Evolutionary conservation across 2,113 vertebrate species (phyloP).

Genomic region (Carettochelys insculpta): DNA sequence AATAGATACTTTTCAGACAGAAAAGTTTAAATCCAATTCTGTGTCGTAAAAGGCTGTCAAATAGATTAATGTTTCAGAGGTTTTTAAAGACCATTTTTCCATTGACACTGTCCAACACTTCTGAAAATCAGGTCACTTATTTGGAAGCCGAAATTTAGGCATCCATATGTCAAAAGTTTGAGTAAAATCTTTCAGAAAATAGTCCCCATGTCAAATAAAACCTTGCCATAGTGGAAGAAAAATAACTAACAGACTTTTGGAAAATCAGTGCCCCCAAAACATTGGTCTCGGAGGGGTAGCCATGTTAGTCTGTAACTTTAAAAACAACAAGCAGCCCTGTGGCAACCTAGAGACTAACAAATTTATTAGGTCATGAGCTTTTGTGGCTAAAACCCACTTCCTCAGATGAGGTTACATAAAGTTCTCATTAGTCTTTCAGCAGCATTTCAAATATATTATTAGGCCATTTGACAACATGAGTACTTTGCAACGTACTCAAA

Average conservation of each 20-base stretch:
- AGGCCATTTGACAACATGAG: background rate
- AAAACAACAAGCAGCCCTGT: no score
- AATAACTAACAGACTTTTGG: background rate
- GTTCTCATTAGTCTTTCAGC: constrained; percentile 14
- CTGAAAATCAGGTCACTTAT: background rate
- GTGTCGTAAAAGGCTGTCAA: fast-evolving
- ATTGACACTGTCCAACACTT: background rate
- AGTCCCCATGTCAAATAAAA: background rate
- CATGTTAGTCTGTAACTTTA: no score
- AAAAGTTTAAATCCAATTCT: background rate
- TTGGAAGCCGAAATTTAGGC: background rate
- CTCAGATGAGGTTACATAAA: background rate
- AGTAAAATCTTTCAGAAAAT: background rate
- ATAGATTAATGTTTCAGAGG: background rate
- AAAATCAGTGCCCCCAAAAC: background rate
- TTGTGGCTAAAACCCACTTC: no score
- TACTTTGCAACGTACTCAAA: background rate
- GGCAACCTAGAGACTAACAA: no score
- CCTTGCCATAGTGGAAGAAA: background rate
- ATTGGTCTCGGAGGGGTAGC: no score
- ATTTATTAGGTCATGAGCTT: no score
- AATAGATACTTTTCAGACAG: fast-evolving
- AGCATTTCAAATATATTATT: background rate
- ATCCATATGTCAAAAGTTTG: fast-evolving
- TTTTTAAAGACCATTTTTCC: background rate